phyloP scores from a whole-genome alignment of 2,797 vertebrate genomes.

The Poeciliopsis presidionis region DNA sequence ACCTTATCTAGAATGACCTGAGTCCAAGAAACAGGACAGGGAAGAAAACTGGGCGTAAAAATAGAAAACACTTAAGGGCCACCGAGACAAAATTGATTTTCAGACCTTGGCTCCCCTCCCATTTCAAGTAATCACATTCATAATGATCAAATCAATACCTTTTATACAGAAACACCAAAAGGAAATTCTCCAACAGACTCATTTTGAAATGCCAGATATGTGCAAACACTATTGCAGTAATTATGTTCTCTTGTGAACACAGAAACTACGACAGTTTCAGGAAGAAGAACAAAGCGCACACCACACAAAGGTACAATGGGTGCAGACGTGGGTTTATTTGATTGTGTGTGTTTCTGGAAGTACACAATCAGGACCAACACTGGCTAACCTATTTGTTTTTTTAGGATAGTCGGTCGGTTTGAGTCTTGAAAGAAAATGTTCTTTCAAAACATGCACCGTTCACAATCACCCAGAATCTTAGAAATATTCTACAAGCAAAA shows the following conservation, averaged over 20 bases:
- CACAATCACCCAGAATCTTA: conserved; percentile 18
- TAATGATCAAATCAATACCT: conserved; percentile 50
- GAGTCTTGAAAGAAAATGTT: conserved; percentile 33
- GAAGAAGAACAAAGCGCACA: conserved; percentile 45
- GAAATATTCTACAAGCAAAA: conserved; percentile 29
- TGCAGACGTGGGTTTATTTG: conserved; percentile 37
- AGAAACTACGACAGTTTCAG: not conserved
- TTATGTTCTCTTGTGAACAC: conserved; percentile 25
- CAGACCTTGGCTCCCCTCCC: conserved; percentile 23
- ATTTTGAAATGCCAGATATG: conserved; percentile 37
- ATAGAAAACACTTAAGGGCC: conserved; percentile 30
- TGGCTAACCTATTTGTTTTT: not conserved
- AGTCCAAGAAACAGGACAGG: conserved; percentile 35
- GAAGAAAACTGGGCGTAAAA: conserved; percentile 37
- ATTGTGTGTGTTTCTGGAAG: conserved; percentile 41
- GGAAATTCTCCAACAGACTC: conserved; percentile 17
- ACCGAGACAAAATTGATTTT: conserved; percentile 46
- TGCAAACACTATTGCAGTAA: conserved; percentile 39
- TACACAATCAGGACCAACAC: conserved; percentile 25
- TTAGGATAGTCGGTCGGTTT: conserved; percentile 21
- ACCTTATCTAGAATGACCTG: conserved; percentile 55
- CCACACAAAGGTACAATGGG: conserved; percentile 44
- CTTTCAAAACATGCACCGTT: conserved; percentile 1
- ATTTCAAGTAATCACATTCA: conserved; percentile 43
- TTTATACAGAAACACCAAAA: conserved; percentile 36